Base-by-base conservation (phyloP, 1,140 invertebrate genomes). In the Drosophila nigromelanica region DNA sequence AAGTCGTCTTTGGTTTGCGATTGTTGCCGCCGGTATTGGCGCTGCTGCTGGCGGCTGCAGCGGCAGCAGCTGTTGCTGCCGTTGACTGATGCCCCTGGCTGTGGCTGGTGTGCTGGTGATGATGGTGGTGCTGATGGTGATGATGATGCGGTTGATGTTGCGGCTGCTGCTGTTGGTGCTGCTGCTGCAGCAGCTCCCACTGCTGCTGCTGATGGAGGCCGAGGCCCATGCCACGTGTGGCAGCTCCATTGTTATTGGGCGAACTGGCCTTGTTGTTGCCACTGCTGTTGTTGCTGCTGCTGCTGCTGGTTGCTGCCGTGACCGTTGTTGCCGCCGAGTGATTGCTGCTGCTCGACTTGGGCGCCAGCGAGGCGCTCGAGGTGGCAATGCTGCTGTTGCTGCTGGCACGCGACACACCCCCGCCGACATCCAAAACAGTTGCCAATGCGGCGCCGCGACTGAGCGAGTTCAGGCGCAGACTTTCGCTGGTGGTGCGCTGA, bases 401-500 rank as follows among this genome's bases (percentile, higher is more conserved):
- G 42, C 47, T 71, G n/a, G 60, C 55, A 42, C 68, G 73, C 37
- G 73, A 72, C 11, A 75, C 67, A n/a, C 72, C 76, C 43, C 70
- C 60, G 24, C 68, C 18, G 15, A 54, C 61, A 56, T 55, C 55
- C 14, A 43, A 54, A 63, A 37, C 60, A 24, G 40, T 74, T 63
- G 51, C 68, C 8, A 62, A 52, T 42, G 42, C 76, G 33, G 62
- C 73, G 27, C 69, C 73, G 18, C 75, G 73, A 74, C 71, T 82
- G 50, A 90, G 54, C 48, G 85, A 70, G 75, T 83, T 70, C 60
- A 96, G 92, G 56, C 96, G 94, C 91, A 96, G 94, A 92, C 95
- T 95, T 92, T 96, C 96, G 92, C 95, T 95, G 75, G 95, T 96
- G 67, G 95, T 96, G 80, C 95, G 94, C 86, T 96, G 95, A 78